phyloP scores from a whole-genome alignment of 2,113 vertebrate genomes.

The Ptilonorhynchus violaceus region DNA sequence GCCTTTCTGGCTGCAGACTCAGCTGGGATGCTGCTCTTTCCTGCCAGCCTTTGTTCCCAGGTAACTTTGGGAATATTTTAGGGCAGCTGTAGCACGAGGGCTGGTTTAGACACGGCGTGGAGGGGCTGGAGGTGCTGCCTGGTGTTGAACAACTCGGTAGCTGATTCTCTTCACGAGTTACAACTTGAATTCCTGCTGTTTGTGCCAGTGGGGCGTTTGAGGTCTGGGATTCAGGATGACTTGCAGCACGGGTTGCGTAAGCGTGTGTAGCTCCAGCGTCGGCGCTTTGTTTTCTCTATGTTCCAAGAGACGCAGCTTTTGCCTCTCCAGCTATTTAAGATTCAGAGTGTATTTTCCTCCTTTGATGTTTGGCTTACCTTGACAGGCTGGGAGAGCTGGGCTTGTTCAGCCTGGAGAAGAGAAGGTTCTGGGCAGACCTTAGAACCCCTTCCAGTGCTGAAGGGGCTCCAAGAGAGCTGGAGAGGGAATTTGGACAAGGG shows the following conservation, averaged over 20 bases:
- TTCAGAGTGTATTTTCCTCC: neutral
- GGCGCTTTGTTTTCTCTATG: neutral
- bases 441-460: neutral
- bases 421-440: neutral
- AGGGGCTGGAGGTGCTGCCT: neutral
- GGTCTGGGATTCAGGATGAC: neutral
- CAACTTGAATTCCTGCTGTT: neutral
- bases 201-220: neutral
- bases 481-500: neutral
- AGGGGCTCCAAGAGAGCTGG: neutral
- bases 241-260: neutral
- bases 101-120: accelerated
- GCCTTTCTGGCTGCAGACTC: neutral
- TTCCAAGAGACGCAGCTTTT: neutral
- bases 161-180: neutral
- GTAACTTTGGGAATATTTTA: neutral
- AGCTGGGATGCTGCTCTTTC: neutral
- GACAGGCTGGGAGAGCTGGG: neutral
- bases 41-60: neutral
- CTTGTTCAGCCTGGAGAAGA: neutral
- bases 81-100: neutral
- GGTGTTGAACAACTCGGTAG: neutral
- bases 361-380: neutral
- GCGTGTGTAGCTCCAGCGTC: neutral
- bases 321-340: neutral